phyloP scores from a whole-genome alignment of 2,797 vertebrate species.

The Psittacula derbiana region DNA sequence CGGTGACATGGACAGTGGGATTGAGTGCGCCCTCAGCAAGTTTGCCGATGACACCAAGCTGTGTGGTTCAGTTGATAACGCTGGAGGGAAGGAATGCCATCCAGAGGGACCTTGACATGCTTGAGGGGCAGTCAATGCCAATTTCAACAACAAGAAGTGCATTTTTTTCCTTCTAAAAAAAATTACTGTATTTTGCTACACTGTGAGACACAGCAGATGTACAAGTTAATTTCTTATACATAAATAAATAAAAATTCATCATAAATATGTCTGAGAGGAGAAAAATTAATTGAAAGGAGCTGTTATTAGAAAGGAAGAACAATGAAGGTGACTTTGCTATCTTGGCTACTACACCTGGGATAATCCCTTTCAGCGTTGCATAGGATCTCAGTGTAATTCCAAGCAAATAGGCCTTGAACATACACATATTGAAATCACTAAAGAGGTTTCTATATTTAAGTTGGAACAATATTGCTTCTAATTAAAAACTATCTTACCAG shows the following conservation, averaged over 20 bases:
- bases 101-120: neutral
- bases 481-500: conserved; percentile 44
- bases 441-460: conserved; percentile 62
- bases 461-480: conserved; percentile 48
- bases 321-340: conserved; percentile 53
- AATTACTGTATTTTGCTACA: neutral
- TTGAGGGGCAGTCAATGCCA: neutral
- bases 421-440: conserved; percentile 17
- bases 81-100: neutral
- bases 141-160: neutral
- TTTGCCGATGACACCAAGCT: neutral
- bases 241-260: neutral
- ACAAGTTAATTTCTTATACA: neutral
- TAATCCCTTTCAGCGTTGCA: conserved; percentile 2
- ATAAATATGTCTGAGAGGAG: neutral
- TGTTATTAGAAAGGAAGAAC: neutral
- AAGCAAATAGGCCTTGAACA: conserved; percentile 24
- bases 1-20: neutral
- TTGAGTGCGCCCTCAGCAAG: neutral
- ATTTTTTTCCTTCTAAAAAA: neutral
- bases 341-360: conserved; percentile 50
- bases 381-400: conserved; percentile 28
- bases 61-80: neutral
- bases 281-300: neutral
- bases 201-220: neutral